A percentile compares a stretch with the other conserved stretches of the same genome.
Conservation (phyloP, 2,888 invertebrate species). For the Ophion obscuratus region DNA sequence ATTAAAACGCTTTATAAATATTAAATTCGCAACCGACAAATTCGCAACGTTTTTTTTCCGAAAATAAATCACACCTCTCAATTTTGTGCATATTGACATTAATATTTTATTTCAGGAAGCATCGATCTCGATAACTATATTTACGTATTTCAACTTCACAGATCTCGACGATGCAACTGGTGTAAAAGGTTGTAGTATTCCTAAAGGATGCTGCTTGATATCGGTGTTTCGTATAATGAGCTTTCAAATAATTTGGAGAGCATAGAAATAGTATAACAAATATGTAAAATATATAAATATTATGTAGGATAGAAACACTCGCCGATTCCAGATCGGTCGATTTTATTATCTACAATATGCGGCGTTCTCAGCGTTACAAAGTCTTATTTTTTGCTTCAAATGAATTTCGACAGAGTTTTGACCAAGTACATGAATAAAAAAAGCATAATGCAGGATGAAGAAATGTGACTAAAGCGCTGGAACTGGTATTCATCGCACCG, state of each 20-base stretch:
- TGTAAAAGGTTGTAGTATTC: slow-evolving; percentile 49
- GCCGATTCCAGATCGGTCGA: slow-evolving; percentile 41
- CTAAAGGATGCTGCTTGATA: slow-evolving; percentile 51
- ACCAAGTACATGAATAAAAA: background rate
- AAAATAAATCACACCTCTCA: slow-evolving; percentile 37
- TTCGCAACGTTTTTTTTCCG: background rate
- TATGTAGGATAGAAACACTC: slow-evolving; percentile 3
- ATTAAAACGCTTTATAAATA: background rate
- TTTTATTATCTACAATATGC: slow-evolving; percentile 21
- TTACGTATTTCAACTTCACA: slow-evolving; percentile 30
- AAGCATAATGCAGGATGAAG: background rate
- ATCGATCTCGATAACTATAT: slow-evolving; percentile 37
- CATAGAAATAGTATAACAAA: slow-evolving; percentile 84
- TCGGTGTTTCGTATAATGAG: slow-evolving; percentile 55
- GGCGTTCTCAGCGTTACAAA: background rate
- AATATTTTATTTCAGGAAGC: slow-evolving; percentile 53
- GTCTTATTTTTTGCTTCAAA: background rate
- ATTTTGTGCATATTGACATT: slow-evolving; percentile 59
- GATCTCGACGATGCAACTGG: slow-evolving; percentile 22
- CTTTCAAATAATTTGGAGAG: slow-evolving; percentile 75
- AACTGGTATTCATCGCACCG: too few relatives aligned
- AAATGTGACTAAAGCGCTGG: background rate
- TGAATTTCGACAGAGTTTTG: background rate
- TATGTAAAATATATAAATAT: slow-evolving; percentile 83
- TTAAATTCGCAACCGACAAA: background rate